These are phyloP conservation scores for Aythya baeri DNA, from an alignment of 2,113 vertebrate species.

Conservation along the genomic window DNA sequence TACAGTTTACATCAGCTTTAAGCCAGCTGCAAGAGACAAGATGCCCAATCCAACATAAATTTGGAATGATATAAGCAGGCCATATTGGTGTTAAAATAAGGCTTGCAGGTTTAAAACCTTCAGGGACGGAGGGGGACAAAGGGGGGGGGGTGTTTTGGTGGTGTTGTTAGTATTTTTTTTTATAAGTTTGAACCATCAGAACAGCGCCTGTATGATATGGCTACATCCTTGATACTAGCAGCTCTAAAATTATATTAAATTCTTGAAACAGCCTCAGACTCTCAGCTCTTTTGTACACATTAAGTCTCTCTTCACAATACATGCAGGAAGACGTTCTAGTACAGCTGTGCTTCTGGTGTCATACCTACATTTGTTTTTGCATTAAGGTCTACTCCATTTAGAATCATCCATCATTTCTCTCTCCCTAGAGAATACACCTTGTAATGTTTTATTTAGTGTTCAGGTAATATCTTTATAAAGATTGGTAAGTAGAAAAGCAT, in stretches of 20 bases:
- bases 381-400: neutral
- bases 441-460: conserved; percentile 20
- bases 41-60: conserved; percentile 2
- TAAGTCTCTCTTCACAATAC: neutral
- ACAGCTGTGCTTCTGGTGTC: neutral
- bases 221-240: neutral
- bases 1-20: conserved; percentile 13
- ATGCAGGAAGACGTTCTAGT: neutral
- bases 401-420: neutral
- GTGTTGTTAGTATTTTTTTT: no score
- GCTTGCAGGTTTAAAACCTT: neutral
- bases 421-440: neutral
- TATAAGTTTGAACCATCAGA: neutral
- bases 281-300: neutral
- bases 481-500: neutral
- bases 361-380: neutral
- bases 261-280: neutral
- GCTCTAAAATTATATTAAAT: neutral
- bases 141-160: fast-evolving
- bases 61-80: neutral
- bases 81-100: neutral
- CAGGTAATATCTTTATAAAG: neutral
- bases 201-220: neutral
- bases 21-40: neutral
- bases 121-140: fast-evolving